phyloP scores from a whole-genome alignment of 2,797 vertebrate species.

The Peromyscus eremicus region DNA sequence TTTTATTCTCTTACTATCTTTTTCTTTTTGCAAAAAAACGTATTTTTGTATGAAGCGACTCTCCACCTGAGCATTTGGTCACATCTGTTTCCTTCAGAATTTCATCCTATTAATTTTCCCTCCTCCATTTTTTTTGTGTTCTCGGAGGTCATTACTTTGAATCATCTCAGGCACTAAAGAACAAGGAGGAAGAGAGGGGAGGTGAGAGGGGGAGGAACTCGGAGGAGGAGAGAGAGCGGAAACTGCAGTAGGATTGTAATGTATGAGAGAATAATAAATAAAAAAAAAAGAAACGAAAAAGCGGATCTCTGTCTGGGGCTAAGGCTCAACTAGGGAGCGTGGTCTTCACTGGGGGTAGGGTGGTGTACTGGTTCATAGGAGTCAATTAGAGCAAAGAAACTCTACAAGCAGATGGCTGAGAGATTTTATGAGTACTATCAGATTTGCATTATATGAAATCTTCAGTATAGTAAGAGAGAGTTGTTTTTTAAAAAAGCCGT shows the following conservation, averaged over 20 bases:
- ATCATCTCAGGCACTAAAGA: slow-evolving; percentile 46
- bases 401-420: background rate
- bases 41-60: slow-evolving; percentile 39
- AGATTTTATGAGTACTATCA: slow-evolving; percentile 39
- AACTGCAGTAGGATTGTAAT: background rate
- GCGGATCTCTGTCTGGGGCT: slow-evolving; percentile 14
- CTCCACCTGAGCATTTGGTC: slow-evolving; percentile 33
- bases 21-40: slow-evolving; percentile 39
- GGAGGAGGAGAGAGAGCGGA: background rate
- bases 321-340: slow-evolving; percentile 25
- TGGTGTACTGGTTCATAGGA: background rate
- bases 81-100: slow-evolving; percentile 49
- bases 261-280: background rate
- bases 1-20: slow-evolving; percentile 45
- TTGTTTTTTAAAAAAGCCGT: background rate
- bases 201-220: background rate
- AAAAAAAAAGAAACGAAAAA: background rate
- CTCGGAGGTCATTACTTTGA: slow-evolving; percentile 22
- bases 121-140: background rate
- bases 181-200: background rate
- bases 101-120: slow-evolving; percentile 56
- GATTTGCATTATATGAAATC: slow-evolving; percentile 16
- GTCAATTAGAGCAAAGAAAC: slow-evolving; percentile 54
- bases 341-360: background rate
- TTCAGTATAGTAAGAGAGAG: slow-evolving; percentile 46